Evolutionary conservation across 2,797 vertebrate species (phyloP).

Genomic region (Tapera naevia): DNA sequence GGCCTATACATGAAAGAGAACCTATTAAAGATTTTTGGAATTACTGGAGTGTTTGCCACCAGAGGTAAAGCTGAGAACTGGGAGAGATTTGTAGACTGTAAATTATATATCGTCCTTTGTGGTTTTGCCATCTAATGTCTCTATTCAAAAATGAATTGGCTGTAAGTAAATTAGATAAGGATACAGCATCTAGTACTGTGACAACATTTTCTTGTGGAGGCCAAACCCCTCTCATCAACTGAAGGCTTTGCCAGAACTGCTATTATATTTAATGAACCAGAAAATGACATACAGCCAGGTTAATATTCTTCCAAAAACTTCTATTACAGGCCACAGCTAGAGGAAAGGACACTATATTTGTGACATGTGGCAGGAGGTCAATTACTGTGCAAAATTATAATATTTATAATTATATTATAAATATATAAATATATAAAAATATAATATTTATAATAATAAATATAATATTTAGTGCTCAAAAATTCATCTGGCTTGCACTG

Average conservation of each 20-base stretch:
- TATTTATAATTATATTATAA: no score
- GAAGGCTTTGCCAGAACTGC: conserved; percentile 37
- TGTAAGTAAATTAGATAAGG: conserved; percentile 14
- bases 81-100: background rate
- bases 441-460: no score
- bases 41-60: background rate
- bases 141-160: conserved; percentile 6
- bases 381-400: conserved; percentile 33
- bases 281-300: conserved; percentile 35
- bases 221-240: conserved; percentile 30
- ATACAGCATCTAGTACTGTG: background rate
- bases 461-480: conserved; percentile 23
- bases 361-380: conserved; percentile 33
- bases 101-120: background rate
- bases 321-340: conserved; percentile 17
- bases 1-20: background rate
- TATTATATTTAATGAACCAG: conserved; percentile 59
- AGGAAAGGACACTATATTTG: conserved; percentile 16
- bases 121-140: background rate
- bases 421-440: no score
- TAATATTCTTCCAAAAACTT: conserved; percentile 48
- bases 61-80: background rate
- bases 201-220: background rate
- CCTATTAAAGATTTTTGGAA: background rate
- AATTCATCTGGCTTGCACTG: background rate